These are phyloP conservation scores for Myotis myotis DNA, from an alignment of 2,797 vertebrate genomes.

Conservation along the genomic window DNA sequence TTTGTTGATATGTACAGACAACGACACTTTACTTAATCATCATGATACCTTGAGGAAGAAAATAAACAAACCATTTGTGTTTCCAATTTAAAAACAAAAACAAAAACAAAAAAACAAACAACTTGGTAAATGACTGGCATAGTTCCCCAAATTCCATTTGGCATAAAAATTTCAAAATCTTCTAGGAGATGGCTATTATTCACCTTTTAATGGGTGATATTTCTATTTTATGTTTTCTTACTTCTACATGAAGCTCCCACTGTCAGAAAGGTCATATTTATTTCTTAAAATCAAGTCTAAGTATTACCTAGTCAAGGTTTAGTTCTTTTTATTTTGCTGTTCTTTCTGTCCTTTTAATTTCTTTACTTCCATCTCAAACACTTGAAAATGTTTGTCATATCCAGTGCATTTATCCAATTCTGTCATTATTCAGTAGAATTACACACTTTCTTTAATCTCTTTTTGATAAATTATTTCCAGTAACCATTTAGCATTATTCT, in stretches of 20 bases:
- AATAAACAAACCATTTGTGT: background rate
- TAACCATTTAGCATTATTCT: background rate
- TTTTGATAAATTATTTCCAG: background rate
- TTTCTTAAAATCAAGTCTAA: background rate
- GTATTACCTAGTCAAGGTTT: background rate
- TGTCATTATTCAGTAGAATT: background rate
- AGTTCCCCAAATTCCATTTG: background rate
- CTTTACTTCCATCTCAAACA: background rate
- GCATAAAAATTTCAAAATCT: background rate
- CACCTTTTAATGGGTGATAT: background rate
- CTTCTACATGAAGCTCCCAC: background rate
- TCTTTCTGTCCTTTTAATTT: background rate
- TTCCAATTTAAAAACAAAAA: background rate
- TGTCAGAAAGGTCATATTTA: slow-evolving; percentile 3
- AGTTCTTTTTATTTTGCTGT: background rate
- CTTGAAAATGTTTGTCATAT: background rate
- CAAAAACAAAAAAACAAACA: too few species aligned
- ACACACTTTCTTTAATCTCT: background rate
- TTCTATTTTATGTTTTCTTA: slow-evolving; percentile 12
- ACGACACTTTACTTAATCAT: background rate
- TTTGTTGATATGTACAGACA: background rate
- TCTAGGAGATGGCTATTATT: background rate
- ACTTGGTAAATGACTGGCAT: background rate
- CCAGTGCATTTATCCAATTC: background rate
- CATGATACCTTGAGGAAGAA: background rate